phyloP scores from a whole-genome alignment of 2,888 invertebrate genomes.

The Chloromyia formosa region DNA sequence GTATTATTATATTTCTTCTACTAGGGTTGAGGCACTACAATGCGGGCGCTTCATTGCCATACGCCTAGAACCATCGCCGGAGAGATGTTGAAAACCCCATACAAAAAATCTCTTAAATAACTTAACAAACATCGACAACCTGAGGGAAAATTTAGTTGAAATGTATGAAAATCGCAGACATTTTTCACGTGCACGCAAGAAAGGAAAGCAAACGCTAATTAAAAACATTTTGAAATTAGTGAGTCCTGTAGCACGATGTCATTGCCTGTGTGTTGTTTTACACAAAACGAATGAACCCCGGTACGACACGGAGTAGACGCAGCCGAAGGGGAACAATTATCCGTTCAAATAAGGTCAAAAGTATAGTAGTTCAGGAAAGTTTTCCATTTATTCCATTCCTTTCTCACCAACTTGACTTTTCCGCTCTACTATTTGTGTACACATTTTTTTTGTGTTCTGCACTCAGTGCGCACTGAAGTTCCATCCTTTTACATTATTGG shows the following conservation, averaged over 20 bases:
- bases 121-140: too few relatives aligned
- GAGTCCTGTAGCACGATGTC: neutral
- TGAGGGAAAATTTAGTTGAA: too few relatives aligned
- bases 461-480: neutral
- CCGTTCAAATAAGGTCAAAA: constrained; percentile 38
- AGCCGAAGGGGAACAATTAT: constrained; percentile 17
- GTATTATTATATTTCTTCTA: too few relatives aligned
- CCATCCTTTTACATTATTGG: neutral
- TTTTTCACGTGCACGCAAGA: constrained; percentile 13
- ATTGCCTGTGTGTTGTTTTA: neutral
- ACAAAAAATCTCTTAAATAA: too few relatives aligned
- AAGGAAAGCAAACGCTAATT: constrained; percentile 24
- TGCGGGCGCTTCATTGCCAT: too few relatives aligned
- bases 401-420: neutral
- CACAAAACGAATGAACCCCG: neutral
- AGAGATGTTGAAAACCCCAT: too few relatives aligned
- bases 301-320: neutral
- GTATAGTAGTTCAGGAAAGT: constrained; percentile 33
- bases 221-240: constrained; percentile 31
- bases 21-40: too few relatives aligned
- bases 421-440: neutral
- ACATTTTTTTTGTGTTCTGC: neutral
- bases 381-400: constrained; percentile 5
- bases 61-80: too few relatives aligned
- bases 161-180: constrained; percentile 2